Evolutionary conservation across 2,888 invertebrate genomes (phyloP).

Genomic region (Glyphotaelius pellucidus): DNA sequence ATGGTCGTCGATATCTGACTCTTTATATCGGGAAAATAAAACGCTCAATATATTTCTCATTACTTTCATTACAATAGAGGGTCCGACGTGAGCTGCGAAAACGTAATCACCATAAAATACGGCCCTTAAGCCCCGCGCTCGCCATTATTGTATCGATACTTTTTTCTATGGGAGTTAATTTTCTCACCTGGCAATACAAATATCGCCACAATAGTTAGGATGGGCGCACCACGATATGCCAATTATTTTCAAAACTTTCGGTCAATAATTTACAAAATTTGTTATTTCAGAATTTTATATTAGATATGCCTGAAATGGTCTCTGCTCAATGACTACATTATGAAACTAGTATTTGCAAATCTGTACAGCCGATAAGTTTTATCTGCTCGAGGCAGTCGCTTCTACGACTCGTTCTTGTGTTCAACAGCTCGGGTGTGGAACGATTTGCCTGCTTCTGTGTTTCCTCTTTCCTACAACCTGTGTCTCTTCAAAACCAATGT

Average conservation of each 20-base stretch:
- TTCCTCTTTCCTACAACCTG: no score
- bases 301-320: no score
- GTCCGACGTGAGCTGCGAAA: background rate
- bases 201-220: background rate
- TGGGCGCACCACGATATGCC: background rate
- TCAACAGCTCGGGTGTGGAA: no score
- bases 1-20: background rate
- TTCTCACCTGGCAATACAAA: constrained; percentile 35
- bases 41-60: constrained; percentile 3
- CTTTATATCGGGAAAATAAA: background rate
- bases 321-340: no score
- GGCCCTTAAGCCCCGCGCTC: background rate
- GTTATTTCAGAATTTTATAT: no score
- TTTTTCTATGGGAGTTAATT: constrained; percentile 35
- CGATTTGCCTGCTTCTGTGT: no score
- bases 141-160: constrained; percentile 24
- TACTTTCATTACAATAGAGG: constrained; percentile 32
- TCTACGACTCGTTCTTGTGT: no score
- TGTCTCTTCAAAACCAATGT: no score
- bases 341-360: no score
- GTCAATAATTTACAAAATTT: background rate
- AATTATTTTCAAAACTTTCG: background rate
- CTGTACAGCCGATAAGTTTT: no score
- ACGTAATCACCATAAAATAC: constrained; percentile 43
- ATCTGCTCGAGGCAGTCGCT: no score